These are phyloP conservation scores for Australoheros scitulus DNA, from an alignment of 2,113 vertebrate genomes.

Conservation along the genomic window DNA sequence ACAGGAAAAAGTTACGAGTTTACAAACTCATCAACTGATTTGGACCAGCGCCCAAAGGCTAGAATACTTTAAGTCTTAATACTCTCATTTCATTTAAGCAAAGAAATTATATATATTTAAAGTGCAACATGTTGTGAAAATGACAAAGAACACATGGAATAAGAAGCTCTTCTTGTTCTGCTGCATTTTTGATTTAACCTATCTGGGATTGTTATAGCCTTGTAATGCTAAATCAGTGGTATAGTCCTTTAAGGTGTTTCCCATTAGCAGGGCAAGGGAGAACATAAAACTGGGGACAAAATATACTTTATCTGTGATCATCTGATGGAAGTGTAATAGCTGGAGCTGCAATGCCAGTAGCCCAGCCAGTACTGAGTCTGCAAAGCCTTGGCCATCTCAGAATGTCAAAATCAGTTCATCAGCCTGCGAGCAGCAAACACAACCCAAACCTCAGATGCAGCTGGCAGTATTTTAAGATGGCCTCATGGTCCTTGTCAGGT, in stretches of 20 bases:
- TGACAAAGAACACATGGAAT: not conserved
- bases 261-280: not conserved
- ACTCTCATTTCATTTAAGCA: not conserved
- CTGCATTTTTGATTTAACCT: too few species aligned
- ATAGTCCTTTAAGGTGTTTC: not conserved
- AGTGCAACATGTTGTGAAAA: not conserved
- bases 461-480: constrained; percentile 43
- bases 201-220: not conserved
- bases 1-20: not conserved
- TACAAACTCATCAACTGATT: not conserved
- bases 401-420: constrained; percentile 38
- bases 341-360: constrained; percentile 13
- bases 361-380: not conserved
- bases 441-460: constrained; percentile 40
- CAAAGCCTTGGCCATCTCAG: constrained; percentile 19
- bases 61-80: not conserved
- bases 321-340: constrained; percentile 12
- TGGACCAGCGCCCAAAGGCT: not conserved
- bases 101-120: not conserved
- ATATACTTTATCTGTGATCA: not conserved
- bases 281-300: not conserved
- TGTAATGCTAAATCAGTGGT: not conserved
- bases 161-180: not conserved
- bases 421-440: constrained; percentile 17
- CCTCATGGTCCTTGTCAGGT: constrained; percentile 21